Evolutionary conservation across 2,797 vertebrate species (phyloP).

Genomic region (Acanthis flammea): DNA sequence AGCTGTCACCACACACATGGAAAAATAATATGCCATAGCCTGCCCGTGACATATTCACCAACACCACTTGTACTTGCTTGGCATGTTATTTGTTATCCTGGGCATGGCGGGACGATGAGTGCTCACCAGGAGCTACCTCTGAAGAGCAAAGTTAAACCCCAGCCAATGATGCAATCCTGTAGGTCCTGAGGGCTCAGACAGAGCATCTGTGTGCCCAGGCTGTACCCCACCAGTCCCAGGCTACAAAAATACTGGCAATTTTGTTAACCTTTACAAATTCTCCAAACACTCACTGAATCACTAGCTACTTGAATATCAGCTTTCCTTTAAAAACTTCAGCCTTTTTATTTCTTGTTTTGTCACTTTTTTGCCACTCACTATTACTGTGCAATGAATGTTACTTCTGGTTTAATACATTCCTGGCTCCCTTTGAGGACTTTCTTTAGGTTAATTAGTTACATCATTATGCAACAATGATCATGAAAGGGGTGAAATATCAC

Average conservation of each 20-base stretch:
- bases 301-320: neutral
- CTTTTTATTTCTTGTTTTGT: fast-evolving
- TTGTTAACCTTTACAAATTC: neutral
- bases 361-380: neutral
- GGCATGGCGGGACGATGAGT: fast-evolving
- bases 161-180: neutral
- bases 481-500: neutral
- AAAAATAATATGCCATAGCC: conserved; percentile 7
- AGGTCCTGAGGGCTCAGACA: neutral
- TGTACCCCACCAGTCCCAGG: neutral
- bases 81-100: neutral
- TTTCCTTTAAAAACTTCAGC: neutral
- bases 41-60: neutral
- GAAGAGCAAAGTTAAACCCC: neutral
- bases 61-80: neutral
- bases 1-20: neutral
- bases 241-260: neutral
- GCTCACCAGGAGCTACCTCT: neutral
- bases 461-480: neutral
- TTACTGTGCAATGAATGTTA: neutral
- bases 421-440: neutral
- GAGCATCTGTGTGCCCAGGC: neutral
- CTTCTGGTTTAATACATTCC: neutral
- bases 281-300: neutral
- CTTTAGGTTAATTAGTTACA: neutral